These are phyloP conservation scores for Chrysina gloriosa DNA, from an alignment of 2,888 invertebrate species.

Conservation along the genomic window DNA sequence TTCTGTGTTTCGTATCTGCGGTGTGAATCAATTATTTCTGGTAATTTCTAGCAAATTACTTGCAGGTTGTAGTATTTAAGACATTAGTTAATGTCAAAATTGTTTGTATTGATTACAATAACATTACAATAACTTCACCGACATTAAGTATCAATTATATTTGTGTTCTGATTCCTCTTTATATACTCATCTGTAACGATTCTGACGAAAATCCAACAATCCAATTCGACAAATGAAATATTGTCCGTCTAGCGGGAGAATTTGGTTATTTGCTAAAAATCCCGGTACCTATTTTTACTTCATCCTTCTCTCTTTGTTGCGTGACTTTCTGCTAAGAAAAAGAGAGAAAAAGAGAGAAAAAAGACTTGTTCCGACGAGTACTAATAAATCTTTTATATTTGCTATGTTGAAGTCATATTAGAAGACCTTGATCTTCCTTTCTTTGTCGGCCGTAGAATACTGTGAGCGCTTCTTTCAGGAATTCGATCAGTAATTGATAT, in stretches of 20 bases:
- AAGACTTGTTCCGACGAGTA: constrained; percentile 9
- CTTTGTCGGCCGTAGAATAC: neutral
- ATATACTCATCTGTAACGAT: constrained; percentile 16
- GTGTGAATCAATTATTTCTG: too few relatives aligned
- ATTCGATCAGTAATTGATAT: constrained; percentile 22
- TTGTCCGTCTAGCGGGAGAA: neutral
- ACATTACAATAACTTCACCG: neutral
- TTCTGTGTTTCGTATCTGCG: too few relatives aligned
- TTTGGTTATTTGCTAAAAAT: constrained; percentile 21
- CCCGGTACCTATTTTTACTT: constrained; percentile 6
- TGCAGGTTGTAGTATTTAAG: neutral
- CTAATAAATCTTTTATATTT: constrained; percentile 21
- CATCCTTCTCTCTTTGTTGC: neutral
- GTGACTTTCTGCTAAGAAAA: neutral
- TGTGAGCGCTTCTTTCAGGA: neutral
- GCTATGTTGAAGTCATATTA: constrained; percentile 9
- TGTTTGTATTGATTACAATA: neutral
- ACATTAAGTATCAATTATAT: constrained; percentile 15
- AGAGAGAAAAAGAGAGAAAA: neutral
- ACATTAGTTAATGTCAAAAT: neutral
- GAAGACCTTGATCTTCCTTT: constrained; percentile 20
- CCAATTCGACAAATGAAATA: neutral
- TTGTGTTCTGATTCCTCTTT: constrained; percentile 8
- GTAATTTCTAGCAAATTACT: neutral
- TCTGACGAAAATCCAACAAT: constrained; percentile 16